Evolutionary conservation across 2,888 invertebrate species (phyloP).

Genomic region (Yponomeuta cagnagella): DNA sequence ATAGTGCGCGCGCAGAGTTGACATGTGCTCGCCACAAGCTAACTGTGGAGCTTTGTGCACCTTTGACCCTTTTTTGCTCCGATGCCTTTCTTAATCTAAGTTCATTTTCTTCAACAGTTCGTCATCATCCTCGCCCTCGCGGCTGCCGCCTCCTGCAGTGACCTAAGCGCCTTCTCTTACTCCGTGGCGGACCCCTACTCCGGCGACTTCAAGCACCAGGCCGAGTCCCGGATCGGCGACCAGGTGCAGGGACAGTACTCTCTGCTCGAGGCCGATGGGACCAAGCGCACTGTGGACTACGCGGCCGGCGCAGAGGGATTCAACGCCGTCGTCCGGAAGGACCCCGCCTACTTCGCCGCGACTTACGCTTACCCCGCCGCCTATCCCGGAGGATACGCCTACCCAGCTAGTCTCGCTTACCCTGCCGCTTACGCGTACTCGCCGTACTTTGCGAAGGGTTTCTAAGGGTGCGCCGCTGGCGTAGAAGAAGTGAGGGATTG

Average conservation of each 20-base stretch:
- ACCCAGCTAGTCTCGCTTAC: constrained; percentile 22
- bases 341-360: constrained; percentile 52
- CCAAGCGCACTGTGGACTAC: constrained; percentile 72
- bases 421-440: constrained; percentile 22
- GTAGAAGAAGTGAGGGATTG: not conserved
- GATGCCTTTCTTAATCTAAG: not conserved
- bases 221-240: constrained; percentile 64
- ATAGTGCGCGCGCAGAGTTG: too few species aligned
- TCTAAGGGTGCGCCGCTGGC: constrained; percentile 23
- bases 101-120: not conserved
- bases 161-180: constrained; percentile 67
- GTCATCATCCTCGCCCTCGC: constrained; percentile 10
- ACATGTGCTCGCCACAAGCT: too few species aligned
- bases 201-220: constrained; percentile 73
- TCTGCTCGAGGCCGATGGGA: constrained; percentile 70
- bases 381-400: constrained; percentile 27
- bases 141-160: constrained; percentile 7
- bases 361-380: constrained; percentile 29
- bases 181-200: constrained; percentile 73
- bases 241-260: constrained; percentile 74
- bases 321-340: constrained; percentile 73
- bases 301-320: constrained; percentile 72
- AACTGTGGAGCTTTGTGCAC: too few species aligned
- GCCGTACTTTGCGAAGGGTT: constrained; percentile 23
- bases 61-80: not conserved